phyloP scores from a whole-genome alignment of 1,140 invertebrate species.

The Limonius californicus region DNA sequence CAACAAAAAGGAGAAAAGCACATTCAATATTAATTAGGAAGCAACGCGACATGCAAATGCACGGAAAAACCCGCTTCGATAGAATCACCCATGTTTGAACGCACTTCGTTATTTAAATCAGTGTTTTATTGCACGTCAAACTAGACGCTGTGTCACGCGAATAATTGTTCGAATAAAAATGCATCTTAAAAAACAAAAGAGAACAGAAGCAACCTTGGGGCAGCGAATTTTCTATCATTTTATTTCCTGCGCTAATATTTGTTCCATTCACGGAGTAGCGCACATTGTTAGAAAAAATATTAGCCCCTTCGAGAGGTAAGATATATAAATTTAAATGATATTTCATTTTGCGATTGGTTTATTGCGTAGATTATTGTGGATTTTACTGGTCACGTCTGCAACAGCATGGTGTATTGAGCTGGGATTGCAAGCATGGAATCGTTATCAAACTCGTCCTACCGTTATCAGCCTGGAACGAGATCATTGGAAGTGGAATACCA shows the following conservation, averaged over 20 bases:
- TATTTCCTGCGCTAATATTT: constrained; percentile 13
- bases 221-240: constrained; percentile 10
- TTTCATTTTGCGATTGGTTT: neutral
- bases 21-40: constrained; percentile 5
- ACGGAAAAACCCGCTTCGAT: neutral
- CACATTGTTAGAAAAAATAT: constrained; percentile 10
- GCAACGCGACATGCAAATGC: constrained; percentile 1
- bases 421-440: constrained; percentile 21
- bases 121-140: neutral
- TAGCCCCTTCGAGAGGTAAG: constrained; percentile 22
- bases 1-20: neutral
- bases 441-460: constrained; percentile 26
- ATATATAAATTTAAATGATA: constrained; percentile 16
- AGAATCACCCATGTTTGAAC: neutral
- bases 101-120: neutral
- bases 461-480: constrained; percentile 28
- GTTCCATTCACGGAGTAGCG: constrained; percentile 16
- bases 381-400: constrained; percentile 12
- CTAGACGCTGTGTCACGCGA: neutral
- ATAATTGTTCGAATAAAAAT: too few relatives aligned
- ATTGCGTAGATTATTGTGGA: constrained; percentile 22
- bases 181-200: neutral
- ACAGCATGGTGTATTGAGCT: constrained; percentile 11
- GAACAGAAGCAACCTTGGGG: neutral
- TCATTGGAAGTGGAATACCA: constrained; percentile 25